Evolutionary conservation across 2,113 vertebrate genomes (phyloP), one percentile per base, ranked within the genome.

Genomic region (Arvicanthis niloticus): DNA sequence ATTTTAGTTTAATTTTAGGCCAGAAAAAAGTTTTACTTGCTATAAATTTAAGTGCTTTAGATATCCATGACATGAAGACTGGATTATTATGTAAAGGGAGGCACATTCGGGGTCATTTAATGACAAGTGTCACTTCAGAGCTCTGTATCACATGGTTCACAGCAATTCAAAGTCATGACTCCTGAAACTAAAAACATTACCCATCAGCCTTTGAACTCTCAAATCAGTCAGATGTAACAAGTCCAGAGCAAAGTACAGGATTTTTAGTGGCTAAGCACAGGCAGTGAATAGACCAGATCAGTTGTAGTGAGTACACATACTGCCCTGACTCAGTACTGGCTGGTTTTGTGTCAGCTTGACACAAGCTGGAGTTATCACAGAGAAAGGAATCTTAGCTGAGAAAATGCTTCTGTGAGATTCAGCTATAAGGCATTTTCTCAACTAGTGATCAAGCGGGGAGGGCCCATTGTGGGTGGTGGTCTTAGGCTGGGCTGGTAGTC

Each of bases 161-260:
- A 75, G 94, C 77, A 82, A 92, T 91, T 95, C 81, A 92, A 84
- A 96, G 88, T 90, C 70, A 81, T 91, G 92, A 96, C 29, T 60
- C 65, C n/a, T 58, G 53, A 42, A 96, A 92, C 67, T 96, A 72
- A 92, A 95, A 95, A 88, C 81, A 77, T 42, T 31, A 88, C 37
- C n/a, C 51, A 5, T 76, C 51, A 76, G 62, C n/a, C 91, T 56
- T 92, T 40, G 58, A 89, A 68, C 88, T 92, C 88, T 65, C 77
- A 92, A 95, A 82, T 40, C 17, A 91, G 51, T 93, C 92, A 92
- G 92, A 85, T 42, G 58, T n/a, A 94, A 82, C 58, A 40, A 72
- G 65, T 85, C 70, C 82, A 87, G 90, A 56, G 65, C 29, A 68
- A 80, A 91, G 85, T 91, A 76, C 70, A 53, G 65, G 78, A n/a